phyloP scores from a whole-genome alignment of 2,113 vertebrate genomes.

The Hystrix cristata region DNA sequence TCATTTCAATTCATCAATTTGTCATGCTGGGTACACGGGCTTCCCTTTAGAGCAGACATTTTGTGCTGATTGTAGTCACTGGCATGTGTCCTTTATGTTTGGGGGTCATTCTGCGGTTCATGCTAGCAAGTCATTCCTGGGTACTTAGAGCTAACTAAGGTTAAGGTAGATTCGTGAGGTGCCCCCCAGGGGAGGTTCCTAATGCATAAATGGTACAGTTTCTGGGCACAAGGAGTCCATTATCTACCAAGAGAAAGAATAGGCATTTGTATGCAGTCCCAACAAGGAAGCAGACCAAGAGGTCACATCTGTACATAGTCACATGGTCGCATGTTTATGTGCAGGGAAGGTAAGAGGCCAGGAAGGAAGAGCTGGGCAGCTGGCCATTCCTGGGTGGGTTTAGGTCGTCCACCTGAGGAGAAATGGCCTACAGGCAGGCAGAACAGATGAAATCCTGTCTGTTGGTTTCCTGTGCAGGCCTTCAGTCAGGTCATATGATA shows the following conservation, averaged over 20 bases:
- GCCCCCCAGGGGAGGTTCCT: background rate
- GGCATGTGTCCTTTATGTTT: background rate
- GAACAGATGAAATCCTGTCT: slow-evolving; percentile 55
- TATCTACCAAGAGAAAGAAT: slow-evolving; percentile 61
- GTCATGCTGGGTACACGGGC: accelerated
- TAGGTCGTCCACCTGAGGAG: background rate
- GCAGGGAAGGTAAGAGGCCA: background rate
- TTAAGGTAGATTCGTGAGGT: background rate
- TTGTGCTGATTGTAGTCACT: background rate
- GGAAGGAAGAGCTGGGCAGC: background rate
- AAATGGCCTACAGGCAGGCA: slow-evolving; percentile 45
- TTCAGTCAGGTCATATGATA: slow-evolving; percentile 69
- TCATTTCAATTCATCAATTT: background rate
- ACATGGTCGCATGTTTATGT: background rate
- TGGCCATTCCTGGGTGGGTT: background rate
- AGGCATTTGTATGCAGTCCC: background rate
- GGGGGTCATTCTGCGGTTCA: background rate
- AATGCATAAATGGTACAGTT: background rate
- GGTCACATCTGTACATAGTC: background rate
- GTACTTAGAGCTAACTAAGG: background rate
- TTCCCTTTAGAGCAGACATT: background rate
- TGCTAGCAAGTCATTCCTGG: background rate
- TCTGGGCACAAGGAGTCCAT: slow-evolving; percentile 25
- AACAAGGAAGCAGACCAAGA: slow-evolving; percentile 15
- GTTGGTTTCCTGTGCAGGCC: slow-evolving; percentile 59